These are phyloP conservation scores for Pseudois nayaur DNA, from an alignment of 2,113 vertebrate genomes.

Conservation along the genomic window DNA sequence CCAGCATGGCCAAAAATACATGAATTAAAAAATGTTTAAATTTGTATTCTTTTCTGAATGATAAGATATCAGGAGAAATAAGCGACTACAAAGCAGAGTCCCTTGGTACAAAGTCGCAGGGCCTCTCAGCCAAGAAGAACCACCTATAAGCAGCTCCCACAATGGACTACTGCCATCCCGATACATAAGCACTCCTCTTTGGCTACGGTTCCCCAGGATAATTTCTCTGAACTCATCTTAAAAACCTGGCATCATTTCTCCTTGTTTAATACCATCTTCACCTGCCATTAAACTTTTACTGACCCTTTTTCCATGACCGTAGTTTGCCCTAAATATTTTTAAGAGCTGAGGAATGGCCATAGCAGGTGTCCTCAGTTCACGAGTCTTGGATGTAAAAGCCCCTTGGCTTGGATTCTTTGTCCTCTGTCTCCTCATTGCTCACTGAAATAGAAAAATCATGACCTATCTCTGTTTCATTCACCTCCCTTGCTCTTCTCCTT, in stretches of 20 bases:
- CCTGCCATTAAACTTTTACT: not conserved
- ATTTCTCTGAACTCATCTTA: not conserved
- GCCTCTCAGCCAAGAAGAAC: not conserved
- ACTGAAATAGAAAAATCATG: not conserved
- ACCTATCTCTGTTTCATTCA: not conserved
- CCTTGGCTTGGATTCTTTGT: not conserved
- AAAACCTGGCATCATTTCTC: not conserved
- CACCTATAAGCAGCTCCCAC: not conserved
- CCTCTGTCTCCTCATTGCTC: not conserved
- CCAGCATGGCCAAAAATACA: fast-evolving
- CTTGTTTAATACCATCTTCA: not conserved
- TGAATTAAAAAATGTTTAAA: not conserved
- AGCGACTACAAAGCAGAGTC: not conserved
- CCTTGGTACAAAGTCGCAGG: not conserved
- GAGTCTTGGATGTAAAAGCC: not conserved
- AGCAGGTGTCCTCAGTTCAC: not conserved
- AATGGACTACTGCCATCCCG: not conserved
- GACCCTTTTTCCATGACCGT: not conserved
- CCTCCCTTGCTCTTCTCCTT: not conserved
- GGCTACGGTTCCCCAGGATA: not conserved
- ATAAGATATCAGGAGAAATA: not conserved
- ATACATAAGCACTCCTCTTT: not conserved
- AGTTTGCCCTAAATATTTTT: not conserved
- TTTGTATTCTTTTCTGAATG: not conserved
- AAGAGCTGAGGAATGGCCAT: not conserved